Evolutionary conservation across 2,113 vertebrate genomes (phyloP).

Genomic region (Rhabdomys dilectus): DNA sequence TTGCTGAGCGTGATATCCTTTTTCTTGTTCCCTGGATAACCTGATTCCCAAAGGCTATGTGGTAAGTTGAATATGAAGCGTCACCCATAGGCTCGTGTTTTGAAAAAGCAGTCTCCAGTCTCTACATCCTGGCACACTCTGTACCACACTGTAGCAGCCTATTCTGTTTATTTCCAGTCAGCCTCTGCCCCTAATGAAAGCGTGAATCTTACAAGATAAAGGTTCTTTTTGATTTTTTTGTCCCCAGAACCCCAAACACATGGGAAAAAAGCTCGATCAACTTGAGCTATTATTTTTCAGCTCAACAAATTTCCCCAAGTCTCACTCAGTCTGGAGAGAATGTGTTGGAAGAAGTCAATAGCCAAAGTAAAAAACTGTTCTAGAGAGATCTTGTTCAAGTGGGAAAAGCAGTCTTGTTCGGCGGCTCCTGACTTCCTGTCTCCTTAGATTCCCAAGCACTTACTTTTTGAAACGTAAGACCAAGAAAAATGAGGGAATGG

Average conservation of each 20-base stretch:
- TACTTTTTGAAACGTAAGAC: slow-evolving; percentile 11
- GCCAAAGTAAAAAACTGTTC: neutral
- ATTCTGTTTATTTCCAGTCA: neutral
- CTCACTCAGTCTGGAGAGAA: neutral
- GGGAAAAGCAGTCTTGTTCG: neutral
- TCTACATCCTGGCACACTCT: neutral
- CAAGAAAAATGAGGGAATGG: neutral
- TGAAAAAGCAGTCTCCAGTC: neutral
- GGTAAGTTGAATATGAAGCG: neutral
- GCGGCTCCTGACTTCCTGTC: neutral
- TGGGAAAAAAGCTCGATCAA: neutral
- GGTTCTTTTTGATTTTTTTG: neutral
- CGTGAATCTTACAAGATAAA: neutral
- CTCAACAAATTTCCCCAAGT: neutral
- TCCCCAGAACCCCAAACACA: neutral
- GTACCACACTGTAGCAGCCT: neutral
- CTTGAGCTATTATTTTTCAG: neutral
- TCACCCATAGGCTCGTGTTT: neutral
- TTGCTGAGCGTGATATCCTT: rapidly evolving
- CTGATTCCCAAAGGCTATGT: neutral
- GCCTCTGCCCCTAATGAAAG: neutral
- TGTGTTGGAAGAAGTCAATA: neutral
- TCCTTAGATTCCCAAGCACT: neutral
- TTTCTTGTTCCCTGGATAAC: neutral
- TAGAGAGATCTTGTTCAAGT: neutral